phyloP scores from a whole-genome alignment of 2,113 vertebrate species.

The Orientallactaga bullata region DNA sequence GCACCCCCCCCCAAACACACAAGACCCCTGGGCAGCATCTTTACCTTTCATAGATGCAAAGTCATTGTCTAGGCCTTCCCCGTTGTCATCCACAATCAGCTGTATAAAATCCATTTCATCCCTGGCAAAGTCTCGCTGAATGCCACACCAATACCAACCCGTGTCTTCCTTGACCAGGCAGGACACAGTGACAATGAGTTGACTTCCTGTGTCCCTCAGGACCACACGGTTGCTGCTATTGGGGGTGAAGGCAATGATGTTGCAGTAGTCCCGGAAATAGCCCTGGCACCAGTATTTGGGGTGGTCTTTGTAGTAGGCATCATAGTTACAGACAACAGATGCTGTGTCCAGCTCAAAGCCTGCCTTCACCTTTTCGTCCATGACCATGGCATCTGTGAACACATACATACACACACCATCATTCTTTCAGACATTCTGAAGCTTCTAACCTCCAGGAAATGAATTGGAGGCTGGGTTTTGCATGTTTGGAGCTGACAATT shows the following conservation, averaged over 20 bases:
- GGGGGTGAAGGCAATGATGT: background rate
- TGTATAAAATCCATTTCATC: constrained; percentile 76
- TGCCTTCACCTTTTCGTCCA: constrained; percentile 71
- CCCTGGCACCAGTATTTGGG: constrained; percentile 74
- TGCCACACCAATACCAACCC: constrained; percentile 73
- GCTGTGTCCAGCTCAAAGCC: constrained; percentile 45
- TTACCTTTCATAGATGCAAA: constrained; percentile 42
- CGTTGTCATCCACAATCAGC: constrained; percentile 57
- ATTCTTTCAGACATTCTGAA: background rate
- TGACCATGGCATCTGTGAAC: constrained; percentile 71
- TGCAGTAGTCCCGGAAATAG: constrained; percentile 63
- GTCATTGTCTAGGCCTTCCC: too few relatives aligned
- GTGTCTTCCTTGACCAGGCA: constrained; percentile 70
- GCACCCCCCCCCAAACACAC: background rate
- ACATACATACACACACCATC: background rate
- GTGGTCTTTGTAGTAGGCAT: constrained; percentile 60
- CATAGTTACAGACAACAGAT: constrained; percentile 55
- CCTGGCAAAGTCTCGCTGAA: constrained; percentile 63
- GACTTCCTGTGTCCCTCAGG: constrained; percentile 62
- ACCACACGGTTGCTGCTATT: constrained; percentile 23
- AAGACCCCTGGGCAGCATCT: background rate
- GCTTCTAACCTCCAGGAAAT: background rate
- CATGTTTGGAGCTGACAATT: background rate
- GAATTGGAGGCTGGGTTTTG: background rate
- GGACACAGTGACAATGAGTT: constrained; percentile 67